phyloP scores from a whole-genome alignment of 2,888 invertebrate genomes.

The Lagria hirta region DNA sequence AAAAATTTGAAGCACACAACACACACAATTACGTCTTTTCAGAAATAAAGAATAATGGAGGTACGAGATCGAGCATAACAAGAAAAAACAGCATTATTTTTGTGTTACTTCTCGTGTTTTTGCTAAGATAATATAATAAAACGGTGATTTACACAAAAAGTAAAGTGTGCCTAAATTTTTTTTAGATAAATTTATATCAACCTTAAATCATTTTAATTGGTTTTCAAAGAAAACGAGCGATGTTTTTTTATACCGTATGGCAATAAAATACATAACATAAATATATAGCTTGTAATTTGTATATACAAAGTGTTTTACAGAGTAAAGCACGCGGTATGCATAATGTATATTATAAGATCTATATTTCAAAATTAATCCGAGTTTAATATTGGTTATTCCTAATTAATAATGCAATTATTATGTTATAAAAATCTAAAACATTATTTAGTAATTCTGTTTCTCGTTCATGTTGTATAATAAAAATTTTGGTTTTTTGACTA shows the following conservation, averaged over 20 bases:
- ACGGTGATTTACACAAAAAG: slow-evolving; percentile 11
- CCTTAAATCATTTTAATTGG: slow-evolving; percentile 1
- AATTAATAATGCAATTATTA: no score
- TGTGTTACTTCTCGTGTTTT: slow-evolving; percentile 5
- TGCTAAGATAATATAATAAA: slow-evolving; percentile 22
- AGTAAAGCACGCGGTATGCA: no score
- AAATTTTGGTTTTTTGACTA: no score
- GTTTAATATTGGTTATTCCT: no score
- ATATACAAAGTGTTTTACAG: slow-evolving; percentile 26
- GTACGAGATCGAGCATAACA: slow-evolving; percentile 2
- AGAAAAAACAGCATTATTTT: slow-evolving; percentile 5
- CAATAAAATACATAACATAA: slow-evolving; percentile 15
- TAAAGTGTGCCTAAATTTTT: slow-evolving; percentile 24
- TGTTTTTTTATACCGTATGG: slow-evolving; percentile 9
- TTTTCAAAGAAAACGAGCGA: no score
- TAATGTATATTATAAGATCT: no score
- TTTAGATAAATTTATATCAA: slow-evolving; percentile 7
- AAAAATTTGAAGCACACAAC: background rate
- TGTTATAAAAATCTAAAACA: no score
- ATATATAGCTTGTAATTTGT: slow-evolving; percentile 16
- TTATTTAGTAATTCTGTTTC: no score
- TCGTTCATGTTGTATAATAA: no score
- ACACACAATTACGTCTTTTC: slow-evolving; percentile 5
- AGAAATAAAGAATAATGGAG: slow-evolving; percentile 7
- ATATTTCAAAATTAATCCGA: no score